Evolutionary conservation across 2,888 invertebrate genomes (phyloP).

Genomic region (Drosophila meridionalis): DNA sequence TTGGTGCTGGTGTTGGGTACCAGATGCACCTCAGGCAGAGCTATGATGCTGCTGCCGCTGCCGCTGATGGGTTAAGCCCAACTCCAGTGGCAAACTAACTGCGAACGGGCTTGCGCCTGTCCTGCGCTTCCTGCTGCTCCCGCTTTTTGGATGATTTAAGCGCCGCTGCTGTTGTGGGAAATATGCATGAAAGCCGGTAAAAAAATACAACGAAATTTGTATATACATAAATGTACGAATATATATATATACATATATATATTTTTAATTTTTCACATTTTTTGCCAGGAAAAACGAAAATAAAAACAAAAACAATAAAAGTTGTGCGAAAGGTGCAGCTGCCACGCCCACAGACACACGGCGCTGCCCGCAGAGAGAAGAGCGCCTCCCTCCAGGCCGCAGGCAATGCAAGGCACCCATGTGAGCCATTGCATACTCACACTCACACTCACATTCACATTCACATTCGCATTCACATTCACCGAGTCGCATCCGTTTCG

Average conservation of each 20-base stretch:
- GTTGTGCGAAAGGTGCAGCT: slow-evolving; percentile 61
- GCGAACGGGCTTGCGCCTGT: slow-evolving; percentile 51
- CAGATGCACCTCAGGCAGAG: slow-evolving; percentile 48
- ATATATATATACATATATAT: slow-evolving; percentile 39
- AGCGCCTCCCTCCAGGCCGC: slow-evolving; percentile 27
- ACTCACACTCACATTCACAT: slow-evolving; percentile 38
- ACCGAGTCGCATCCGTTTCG: slow-evolving; percentile 56
- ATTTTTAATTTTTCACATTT: slow-evolving; percentile 78
- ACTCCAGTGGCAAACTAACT: slow-evolving; percentile 73
- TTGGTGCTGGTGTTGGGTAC: neutral
- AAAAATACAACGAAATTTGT: slow-evolving; percentile 25
- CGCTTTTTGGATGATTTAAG: slow-evolving; percentile 65
- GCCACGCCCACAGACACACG: slow-evolving; percentile 45
- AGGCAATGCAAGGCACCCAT: slow-evolving; percentile 66
- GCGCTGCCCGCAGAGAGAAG: slow-evolving; percentile 44
- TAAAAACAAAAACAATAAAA: slow-evolving; percentile 32
- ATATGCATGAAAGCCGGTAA: slow-evolving; percentile 73
- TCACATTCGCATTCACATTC: slow-evolving; percentile 37
- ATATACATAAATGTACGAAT: slow-evolving; percentile 39
- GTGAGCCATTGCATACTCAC: slow-evolving; percentile 65
- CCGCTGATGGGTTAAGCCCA: slow-evolving; percentile 75
- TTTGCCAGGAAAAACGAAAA: slow-evolving; percentile 41
- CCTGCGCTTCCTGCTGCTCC: neutral
- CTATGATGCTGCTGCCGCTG: slow-evolving; percentile 41
- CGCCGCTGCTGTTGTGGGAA: slow-evolving; percentile 77